phyloP scores from a whole-genome alignment of 2,888 invertebrate genomes.

The Agonopterix heracliana region DNA sequence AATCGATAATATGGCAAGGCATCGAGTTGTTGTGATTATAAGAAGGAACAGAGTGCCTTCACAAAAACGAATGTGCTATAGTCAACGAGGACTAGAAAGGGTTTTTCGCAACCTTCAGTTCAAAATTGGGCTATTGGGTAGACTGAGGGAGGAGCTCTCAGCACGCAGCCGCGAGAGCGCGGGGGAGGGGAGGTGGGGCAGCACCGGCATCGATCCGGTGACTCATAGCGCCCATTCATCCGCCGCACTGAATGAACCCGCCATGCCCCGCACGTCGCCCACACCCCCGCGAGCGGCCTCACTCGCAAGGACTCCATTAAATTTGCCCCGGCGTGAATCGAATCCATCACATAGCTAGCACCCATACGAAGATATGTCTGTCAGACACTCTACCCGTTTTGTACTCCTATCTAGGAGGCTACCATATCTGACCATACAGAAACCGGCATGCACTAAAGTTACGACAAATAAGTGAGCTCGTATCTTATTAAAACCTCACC shows the following conservation, averaged over 20 bases:
- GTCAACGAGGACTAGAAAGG: too few species aligned
- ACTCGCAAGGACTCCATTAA: slow-evolving; percentile 64
- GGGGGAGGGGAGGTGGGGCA: slow-evolving; percentile 23
- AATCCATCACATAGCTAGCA: slow-evolving; percentile 53
- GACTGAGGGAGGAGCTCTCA: slow-evolving; percentile 14
- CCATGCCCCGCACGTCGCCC: slow-evolving; percentile 33
- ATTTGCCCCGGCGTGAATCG: slow-evolving; percentile 48
- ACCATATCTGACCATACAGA: neutral
- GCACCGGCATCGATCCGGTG: slow-evolving; percentile 62
- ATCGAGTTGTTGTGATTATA: too few species aligned
- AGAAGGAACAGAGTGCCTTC: too few species aligned
- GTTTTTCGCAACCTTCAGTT: neutral
- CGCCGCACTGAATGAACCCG: slow-evolving; percentile 69
- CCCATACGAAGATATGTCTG: slow-evolving; percentile 45
- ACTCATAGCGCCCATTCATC: slow-evolving; percentile 72
- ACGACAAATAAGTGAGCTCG: too few species aligned
- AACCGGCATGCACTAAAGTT: neutral
- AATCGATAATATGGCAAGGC: too few species aligned
- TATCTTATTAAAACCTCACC: too few species aligned
- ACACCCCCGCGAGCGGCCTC: slow-evolving; percentile 45
- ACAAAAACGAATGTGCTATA: too few species aligned
- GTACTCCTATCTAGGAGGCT: neutral
- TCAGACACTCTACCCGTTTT: slow-evolving; percentile 22
- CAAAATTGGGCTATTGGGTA: slow-evolving; percentile 5
- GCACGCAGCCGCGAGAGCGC: slow-evolving; percentile 23